A percentile compares a stretch with the other conserved stretches of the same genome.
Conservation (phyloP, 2,888 invertebrate genomes). For the Spilosoma lubricipeda region DNA sequence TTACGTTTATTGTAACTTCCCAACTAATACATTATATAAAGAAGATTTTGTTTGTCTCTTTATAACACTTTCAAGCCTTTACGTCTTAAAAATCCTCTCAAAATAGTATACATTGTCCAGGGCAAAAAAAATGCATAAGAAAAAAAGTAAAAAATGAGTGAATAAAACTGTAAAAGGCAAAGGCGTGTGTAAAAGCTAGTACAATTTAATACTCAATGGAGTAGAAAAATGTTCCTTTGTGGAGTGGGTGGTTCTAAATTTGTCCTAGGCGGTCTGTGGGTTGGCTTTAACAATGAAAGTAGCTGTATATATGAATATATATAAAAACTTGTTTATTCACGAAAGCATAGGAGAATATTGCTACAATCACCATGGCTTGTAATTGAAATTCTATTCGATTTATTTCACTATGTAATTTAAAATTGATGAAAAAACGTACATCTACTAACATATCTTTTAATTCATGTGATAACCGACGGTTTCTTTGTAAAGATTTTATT, state of each 20-base stretch:
- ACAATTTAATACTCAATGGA: constrained; percentile 49
- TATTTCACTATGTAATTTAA: not conserved
- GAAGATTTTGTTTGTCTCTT: not conserved
- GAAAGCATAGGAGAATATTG: constrained; percentile 22
- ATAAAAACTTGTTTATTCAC: constrained; percentile 34
- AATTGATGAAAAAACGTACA: not conserved
- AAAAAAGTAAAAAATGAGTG: not conserved
- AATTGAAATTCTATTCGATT: constrained; percentile 22
- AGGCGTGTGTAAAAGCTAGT: not conserved
- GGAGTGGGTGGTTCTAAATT: constrained; percentile 68
- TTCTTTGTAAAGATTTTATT: not conserved
- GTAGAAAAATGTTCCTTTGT: constrained; percentile 59
- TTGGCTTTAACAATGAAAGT: constrained; percentile 43
- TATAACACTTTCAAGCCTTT: not conserved
- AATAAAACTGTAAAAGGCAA: not conserved
- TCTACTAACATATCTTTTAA: not conserved
- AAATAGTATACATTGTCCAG: not conserved
- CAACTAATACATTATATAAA: not conserved
- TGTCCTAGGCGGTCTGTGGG: constrained; percentile 53
- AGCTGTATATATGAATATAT: constrained; percentile 37
- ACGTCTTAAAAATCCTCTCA: not conserved
- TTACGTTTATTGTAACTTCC: constrained; percentile 10
- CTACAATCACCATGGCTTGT: constrained; percentile 13
- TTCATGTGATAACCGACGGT: not conserved
- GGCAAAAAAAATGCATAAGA: not conserved